Evolutionary conservation across 2,797 vertebrate genomes (phyloP).

Genomic region (Poecilia picta): DNA sequence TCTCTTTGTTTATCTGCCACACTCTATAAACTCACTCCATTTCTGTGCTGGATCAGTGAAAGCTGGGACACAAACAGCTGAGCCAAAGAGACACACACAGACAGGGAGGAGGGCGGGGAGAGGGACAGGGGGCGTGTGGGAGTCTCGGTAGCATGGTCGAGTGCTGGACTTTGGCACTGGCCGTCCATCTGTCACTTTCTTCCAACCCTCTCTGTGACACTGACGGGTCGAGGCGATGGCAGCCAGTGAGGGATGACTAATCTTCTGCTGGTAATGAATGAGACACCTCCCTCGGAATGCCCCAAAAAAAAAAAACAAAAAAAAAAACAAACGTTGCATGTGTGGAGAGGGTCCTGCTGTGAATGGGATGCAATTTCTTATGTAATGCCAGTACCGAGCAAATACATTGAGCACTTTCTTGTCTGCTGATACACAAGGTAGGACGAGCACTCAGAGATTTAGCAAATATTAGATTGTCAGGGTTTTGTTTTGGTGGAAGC

Average conservation of each 20-base stretch:
- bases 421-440: background rate
- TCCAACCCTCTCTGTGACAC: slow-evolving; percentile 53
- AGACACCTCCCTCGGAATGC: slow-evolving; percentile 66
- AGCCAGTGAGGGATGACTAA: slow-evolving; percentile 73
- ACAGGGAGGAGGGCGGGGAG: slow-evolving; percentile 3
- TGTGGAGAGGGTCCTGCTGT: slow-evolving; percentile 55
- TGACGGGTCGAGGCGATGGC: slow-evolving; percentile 57
- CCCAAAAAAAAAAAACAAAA: slow-evolving; percentile 47
- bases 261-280: slow-evolving; percentile 70
- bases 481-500: slow-evolving; percentile 48
- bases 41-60: slow-evolving; percentile 37
- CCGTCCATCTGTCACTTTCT: slow-evolving; percentile 72
- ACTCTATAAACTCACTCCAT: slow-evolving; percentile 25
- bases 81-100: slow-evolving; percentile 23
- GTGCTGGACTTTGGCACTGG: slow-evolving; percentile 61
- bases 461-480: slow-evolving; percentile 36
- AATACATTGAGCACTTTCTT: slow-evolving; percentile 22
- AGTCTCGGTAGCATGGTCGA: slow-evolving; percentile 45
- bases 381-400: slow-evolving; percentile 40
- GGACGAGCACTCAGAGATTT: slow-evolving; percentile 23
- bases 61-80: slow-evolving; percentile 34
- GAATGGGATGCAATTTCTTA: slow-evolving; percentile 26
- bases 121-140: slow-evolving; percentile 45
- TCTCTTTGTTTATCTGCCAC: slow-evolving; percentile 50
- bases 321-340: slow-evolving; percentile 33